Conservation (phyloP, 2,797 vertebrate species). For the Acanthornis magna region DNA sequence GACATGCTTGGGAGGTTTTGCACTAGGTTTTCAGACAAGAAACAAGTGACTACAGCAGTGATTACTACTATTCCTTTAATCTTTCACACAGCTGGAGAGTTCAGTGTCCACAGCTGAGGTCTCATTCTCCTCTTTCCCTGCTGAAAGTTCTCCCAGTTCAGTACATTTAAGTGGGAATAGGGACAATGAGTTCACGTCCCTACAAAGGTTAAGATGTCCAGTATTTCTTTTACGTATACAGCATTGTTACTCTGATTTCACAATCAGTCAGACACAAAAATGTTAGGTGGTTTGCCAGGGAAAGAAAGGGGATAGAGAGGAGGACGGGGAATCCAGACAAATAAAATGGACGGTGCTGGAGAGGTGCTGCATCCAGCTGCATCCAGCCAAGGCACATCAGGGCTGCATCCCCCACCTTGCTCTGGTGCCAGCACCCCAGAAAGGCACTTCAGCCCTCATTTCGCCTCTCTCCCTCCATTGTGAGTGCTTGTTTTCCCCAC, state of each 20-base stretch:
- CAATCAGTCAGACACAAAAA: slow-evolving; percentile 44
- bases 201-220: slow-evolving; percentile 25
- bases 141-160: slow-evolving; percentile 26
- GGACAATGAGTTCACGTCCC: slow-evolving; percentile 7
- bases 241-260: slow-evolving; percentile 39
- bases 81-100: slow-evolving; percentile 20
- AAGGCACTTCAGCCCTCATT: not conserved
- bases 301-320: not conserved
- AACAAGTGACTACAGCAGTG: not conserved
- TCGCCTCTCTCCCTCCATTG: not conserved
- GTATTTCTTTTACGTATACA: not conserved
- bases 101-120: not conserved
- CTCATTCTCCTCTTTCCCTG: not conserved
- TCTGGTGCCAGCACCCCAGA: not conserved
- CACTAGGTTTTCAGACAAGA: not conserved
- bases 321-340: not conserved
- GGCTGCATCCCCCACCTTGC: not conserved
- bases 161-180: not conserved
- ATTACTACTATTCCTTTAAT: not conserved
- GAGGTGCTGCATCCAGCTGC: not conserved
- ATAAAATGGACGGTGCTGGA: not conserved
- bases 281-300: slow-evolving; percentile 17
- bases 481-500: not conserved
- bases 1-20: not conserved
- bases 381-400: not conserved